Conservation (phyloP, 2,797 vertebrate species). For the Luscinia megarhynchos region DNA sequence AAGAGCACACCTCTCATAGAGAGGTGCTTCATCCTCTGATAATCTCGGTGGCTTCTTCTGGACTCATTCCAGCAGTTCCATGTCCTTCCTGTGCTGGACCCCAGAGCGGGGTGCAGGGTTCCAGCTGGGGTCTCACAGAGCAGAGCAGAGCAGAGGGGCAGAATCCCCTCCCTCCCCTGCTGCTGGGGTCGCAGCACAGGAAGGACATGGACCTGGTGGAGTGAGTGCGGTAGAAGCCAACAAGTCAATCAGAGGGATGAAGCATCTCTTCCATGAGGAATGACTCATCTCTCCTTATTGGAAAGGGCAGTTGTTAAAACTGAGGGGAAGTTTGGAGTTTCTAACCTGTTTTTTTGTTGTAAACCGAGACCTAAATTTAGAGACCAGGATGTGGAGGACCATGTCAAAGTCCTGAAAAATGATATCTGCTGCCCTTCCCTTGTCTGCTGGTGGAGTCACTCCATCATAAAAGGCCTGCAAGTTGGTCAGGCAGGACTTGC, state of each 20-base stretch:
- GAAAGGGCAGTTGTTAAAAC: not conserved
- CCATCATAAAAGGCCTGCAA: not conserved
- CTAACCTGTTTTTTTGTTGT: not conserved
- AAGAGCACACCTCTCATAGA: no score
- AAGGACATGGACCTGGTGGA: accelerated
- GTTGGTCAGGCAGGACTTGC: not conserved
- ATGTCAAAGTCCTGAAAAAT: not conserved
- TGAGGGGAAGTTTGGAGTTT: not conserved
- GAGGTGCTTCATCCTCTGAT: not conserved
- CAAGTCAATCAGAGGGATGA: not conserved
- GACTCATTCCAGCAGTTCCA: accelerated
- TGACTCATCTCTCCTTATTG: not conserved
- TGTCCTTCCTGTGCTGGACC: not conserved
- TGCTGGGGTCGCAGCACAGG: no score
- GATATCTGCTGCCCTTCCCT: not conserved
- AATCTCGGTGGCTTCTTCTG: not conserved
- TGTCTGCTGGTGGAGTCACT: not conserved
- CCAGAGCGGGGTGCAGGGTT: not conserved
- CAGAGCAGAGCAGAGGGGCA: not conserved
- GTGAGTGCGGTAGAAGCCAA: no score
- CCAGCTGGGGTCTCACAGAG: not conserved
- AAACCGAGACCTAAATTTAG: not conserved
- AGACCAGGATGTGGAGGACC: not conserved
- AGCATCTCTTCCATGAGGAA: not conserved
- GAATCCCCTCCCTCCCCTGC: not conserved